Evolutionary conservation across 37 sponge, comb jelly and placozoan species (phyloP).

Genomic region (Aplysina aerophoba): DNA sequence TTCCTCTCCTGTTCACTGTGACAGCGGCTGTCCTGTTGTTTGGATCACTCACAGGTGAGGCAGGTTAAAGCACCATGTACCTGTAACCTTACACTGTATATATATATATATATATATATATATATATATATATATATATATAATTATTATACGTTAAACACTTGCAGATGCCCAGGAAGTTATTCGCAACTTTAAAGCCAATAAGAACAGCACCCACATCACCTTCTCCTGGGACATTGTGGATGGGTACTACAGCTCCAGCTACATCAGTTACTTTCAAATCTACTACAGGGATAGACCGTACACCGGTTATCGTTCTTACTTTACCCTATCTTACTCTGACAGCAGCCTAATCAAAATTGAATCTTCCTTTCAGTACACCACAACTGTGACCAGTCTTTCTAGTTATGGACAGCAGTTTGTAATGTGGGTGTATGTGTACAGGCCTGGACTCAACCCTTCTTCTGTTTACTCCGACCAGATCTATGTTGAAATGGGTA

Average conservation of each 20-base stretch:
- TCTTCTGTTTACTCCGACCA: not conserved
- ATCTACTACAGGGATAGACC: slow-evolving; percentile 2
- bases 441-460: not conserved
- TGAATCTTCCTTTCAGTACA: not conserved
- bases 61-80: not conserved
- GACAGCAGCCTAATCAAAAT: not conserved
- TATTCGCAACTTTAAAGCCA: not conserved
- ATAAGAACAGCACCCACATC: not conserved
- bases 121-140: not conserved
- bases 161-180: not conserved
- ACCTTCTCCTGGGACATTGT: slow-evolving; percentile 23
- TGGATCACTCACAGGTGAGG: no score
- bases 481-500: slow-evolving; percentile 13
- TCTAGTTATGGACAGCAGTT: not conserved
- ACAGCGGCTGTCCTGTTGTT: no score
- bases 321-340: not conserved
- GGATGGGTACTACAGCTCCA: not conserved
- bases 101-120: not conserved
- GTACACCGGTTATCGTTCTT: not conserved
- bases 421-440: slow-evolving; percentile 9
- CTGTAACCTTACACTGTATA: no score
- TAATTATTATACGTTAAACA: not conserved
- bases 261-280: not conserved
- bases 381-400: not conserved
- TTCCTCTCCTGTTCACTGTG: no score